Conservation (phyloP, 37 sponge, comb jelly and placozoan genomes). For the Amphimedon queenslandica region DNA sequence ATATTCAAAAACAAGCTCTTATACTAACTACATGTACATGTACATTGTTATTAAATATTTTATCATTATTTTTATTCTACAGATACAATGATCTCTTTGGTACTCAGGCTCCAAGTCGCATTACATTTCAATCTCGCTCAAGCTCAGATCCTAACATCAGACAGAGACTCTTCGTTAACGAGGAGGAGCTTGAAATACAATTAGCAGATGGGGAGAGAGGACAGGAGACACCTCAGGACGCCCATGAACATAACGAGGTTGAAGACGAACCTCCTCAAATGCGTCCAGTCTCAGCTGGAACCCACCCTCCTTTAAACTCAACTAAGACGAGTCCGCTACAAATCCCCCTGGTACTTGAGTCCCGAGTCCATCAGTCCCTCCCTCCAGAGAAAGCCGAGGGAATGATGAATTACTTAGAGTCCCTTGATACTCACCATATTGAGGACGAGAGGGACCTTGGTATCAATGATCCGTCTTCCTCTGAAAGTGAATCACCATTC, state of each 20-base stretch:
- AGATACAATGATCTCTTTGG: constrained; percentile 76
- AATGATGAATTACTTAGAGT: constrained; percentile 35
- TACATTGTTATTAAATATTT: neutral
- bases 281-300: neutral
- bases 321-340: neutral
- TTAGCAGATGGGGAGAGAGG: neutral
- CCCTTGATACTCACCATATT: constrained; percentile 16
- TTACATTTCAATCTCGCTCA: constrained; percentile 18
- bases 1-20: no score
- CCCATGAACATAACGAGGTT: neutral
- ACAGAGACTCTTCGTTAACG: neutral
- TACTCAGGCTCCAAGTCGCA: constrained; percentile 33
- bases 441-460: constrained; percentile 41
- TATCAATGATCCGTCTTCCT: constrained; percentile 19
- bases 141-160: constrained; percentile 63
- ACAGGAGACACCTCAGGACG: neutral
- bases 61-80: neutral
- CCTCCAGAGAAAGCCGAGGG: constrained; percentile 38
- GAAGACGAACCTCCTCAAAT: neutral
- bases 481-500: constrained; percentile 47
- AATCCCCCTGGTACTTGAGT: neutral
- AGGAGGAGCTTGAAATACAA: neutral
- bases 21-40: neutral
- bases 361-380: neutral
- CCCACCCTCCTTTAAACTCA: neutral